These are phyloP conservation scores for Achroia grisella DNA, from an alignment of 1,140 invertebrate species.

Conservation along the genomic window DNA sequence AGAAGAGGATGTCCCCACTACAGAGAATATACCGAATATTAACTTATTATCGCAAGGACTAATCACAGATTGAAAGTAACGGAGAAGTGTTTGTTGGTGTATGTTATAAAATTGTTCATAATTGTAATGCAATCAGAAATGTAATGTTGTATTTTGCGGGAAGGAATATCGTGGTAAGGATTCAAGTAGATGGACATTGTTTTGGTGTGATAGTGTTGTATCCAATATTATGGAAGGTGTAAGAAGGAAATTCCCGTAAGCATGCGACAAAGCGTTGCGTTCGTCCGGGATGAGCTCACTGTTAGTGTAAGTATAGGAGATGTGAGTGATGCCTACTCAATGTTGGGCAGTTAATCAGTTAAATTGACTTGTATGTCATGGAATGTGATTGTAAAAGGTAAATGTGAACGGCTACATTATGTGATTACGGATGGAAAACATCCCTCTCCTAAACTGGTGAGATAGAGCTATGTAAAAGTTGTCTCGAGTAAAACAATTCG, in stretches of 20 bases:
- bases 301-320: constrained; percentile 37
- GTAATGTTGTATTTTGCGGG: constrained; percentile 43
- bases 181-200: constrained; percentile 55
- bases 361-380: constrained; percentile 37
- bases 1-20: constrained; percentile 25
- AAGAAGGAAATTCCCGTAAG: constrained; percentile 57
- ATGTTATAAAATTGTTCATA: constrained; percentile 33
- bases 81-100: constrained; percentile 59
- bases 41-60: constrained; percentile 69
- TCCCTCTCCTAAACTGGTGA: constrained; percentile 18
- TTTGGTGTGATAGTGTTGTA: constrained; percentile 70
- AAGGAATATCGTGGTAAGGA: constrained; percentile 40
- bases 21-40: constrained; percentile 50
- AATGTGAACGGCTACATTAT: constrained; percentile 31
- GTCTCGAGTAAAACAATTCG: constrained; percentile 5
- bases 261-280: constrained; percentile 30
- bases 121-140: constrained; percentile 29
- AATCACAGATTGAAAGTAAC: constrained; percentile 58
- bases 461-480: constrained; percentile 5
- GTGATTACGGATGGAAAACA: constrained; percentile 26
- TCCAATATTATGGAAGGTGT: constrained; percentile 66
- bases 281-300: constrained; percentile 35
- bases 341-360: constrained; percentile 13
- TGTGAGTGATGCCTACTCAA: constrained; percentile 15
- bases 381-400: constrained; percentile 23